A percentile compares a stretch with the other conserved stretches of the same genome.
These are phyloP conservation scores for Avahi laniger DNA, from an alignment of 2,797 vertebrate species.

Conservation along the genomic window DNA sequence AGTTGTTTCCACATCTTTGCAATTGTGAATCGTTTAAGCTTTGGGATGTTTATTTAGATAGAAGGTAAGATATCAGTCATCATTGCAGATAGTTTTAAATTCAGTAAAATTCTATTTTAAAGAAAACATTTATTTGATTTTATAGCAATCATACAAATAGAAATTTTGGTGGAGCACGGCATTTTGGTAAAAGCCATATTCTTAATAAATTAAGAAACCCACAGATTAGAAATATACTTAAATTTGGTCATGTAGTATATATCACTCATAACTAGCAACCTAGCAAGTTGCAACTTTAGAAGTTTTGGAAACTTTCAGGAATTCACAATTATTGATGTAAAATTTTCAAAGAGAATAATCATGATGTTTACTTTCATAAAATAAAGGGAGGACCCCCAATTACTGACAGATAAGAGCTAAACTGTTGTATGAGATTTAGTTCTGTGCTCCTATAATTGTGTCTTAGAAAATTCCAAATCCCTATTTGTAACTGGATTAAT, in stretches of 20 bases:
- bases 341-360: not conserved
- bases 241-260: not conserved
- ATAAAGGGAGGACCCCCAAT: not conserved
- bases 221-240: not conserved
- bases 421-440: not conserved
- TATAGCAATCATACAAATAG: not conserved
- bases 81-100: not conserved
- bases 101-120: constrained; percentile 20
- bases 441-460: not conserved
- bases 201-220: not conserved
- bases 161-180: not conserved
- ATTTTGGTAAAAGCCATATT: not conserved
- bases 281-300: not conserved
- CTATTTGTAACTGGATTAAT: not conserved
- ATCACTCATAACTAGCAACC: not conserved
- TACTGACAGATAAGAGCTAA: not conserved
- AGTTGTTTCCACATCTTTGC: too few relatives aligned
- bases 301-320: not conserved
- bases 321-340: not conserved
- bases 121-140: not conserved
- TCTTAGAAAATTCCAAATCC: not conserved
- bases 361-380: not conserved
- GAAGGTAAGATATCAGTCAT: not conserved
- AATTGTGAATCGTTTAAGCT: not conserved
- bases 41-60: not conserved